Conservation (phyloP, 2,113 vertebrate species). For the Mionectes macconnelli region DNA sequence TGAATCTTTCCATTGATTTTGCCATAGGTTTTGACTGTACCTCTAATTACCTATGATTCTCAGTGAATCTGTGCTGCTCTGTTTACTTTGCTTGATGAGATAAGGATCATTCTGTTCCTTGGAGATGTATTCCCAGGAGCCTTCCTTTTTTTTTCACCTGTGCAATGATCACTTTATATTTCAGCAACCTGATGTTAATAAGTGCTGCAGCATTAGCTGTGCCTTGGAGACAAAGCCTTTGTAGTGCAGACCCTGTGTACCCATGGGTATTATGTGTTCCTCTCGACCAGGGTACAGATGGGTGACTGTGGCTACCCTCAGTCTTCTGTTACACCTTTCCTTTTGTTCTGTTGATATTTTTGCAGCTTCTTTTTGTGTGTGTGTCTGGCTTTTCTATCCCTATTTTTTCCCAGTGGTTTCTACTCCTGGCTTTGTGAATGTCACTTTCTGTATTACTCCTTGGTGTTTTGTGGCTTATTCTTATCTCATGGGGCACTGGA, state of each 20-base stretch:
- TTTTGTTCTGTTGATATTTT: background rate
- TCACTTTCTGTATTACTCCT: background rate
- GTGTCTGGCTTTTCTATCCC: background rate
- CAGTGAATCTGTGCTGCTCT: background rate
- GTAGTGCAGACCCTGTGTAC: background rate
- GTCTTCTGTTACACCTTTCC: background rate
- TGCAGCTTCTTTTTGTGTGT: background rate
- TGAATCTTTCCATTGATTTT: constrained; percentile 21
- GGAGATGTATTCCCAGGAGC: background rate
- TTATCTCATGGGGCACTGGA: background rate
- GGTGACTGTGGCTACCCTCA: background rate
- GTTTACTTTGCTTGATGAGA: constrained; percentile 24
- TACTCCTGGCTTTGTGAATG: background rate
- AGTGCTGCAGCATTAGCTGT: background rate
- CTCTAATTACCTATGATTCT: background rate
- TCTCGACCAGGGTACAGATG: background rate
- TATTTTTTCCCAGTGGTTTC: background rate
- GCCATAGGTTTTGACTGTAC: background rate
- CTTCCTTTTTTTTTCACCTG: background rate
- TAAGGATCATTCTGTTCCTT: constrained; percentile 14
- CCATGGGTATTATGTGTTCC: background rate
- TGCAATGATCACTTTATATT: background rate
- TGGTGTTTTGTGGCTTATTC: background rate
- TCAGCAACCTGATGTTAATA: constrained; percentile 8
- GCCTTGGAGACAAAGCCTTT: background rate